phyloP scores from a whole-genome alignment of 1,140 invertebrate species.

The Sogatella furcifera region DNA sequence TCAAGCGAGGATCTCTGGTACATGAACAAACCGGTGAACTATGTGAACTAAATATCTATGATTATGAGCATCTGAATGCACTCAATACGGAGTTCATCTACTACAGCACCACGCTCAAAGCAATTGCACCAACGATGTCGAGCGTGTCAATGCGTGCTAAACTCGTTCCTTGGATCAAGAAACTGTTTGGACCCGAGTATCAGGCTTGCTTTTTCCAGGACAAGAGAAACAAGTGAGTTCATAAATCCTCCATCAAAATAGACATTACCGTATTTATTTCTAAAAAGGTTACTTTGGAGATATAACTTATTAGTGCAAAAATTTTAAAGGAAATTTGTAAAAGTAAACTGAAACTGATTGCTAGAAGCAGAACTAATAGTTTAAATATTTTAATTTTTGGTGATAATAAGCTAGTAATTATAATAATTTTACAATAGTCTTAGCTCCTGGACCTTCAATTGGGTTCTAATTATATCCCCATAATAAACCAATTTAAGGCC shows the following conservation, averaged over 20 bases:
- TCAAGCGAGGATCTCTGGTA: neutral
- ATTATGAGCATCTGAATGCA: constrained; percentile 2
- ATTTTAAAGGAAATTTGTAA: too few relatives aligned
- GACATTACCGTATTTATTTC: too few relatives aligned
- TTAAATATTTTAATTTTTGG: too few relatives aligned
- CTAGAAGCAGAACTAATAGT: too few relatives aligned
- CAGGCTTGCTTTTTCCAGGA: constrained; percentile 23
- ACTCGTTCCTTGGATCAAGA: constrained; percentile 20
- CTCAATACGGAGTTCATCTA: constrained; percentile 16
- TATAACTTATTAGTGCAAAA: too few relatives aligned
- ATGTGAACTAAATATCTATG: neutral
- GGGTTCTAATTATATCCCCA: too few relatives aligned
- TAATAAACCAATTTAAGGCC: too few relatives aligned
- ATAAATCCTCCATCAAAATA: neutral
- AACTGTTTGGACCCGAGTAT: constrained; percentile 25
- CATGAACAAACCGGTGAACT: neutral
- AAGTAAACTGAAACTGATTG: too few relatives aligned
- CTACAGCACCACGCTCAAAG: constrained; percentile 20
- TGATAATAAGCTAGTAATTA: too few relatives aligned
- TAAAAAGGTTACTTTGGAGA: too few relatives aligned
- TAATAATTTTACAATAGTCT: too few relatives aligned
- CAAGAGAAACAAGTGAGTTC: constrained; percentile 21
- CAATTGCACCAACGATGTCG: constrained; percentile 19
- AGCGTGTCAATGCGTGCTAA: constrained; percentile 12
- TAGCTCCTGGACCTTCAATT: too few relatives aligned